Evolutionary conservation across 2,888 invertebrate species (phyloP), one percentile per base, ranked within the genome.

Genomic region (Pterostichus niger): DNA sequence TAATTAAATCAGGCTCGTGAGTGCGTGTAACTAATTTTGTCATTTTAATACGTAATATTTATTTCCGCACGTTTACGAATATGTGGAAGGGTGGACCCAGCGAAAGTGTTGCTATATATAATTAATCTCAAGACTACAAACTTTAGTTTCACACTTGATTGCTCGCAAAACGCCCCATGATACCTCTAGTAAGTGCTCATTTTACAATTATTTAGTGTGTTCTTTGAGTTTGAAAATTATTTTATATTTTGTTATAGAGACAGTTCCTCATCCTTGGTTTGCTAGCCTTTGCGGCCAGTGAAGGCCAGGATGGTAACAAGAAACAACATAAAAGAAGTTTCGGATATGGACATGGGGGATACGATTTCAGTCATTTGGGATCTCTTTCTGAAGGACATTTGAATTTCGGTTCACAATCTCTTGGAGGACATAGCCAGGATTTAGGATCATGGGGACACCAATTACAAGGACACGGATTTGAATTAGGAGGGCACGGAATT

Each of bases 101-200:
- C 52, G 82, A 75, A 73, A 75, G 82, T 59, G 11, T 59, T 35
- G 13, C 56, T 82, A 82, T 82, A 82, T 59, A 75, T 75, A 82
- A 61, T 75, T 82, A 24, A 75, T 31, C 59, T 56, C 46, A 61
- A 46, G 31, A 31, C 59, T 64, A 35, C 52, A 31, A 13, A 56
- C 54, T 24, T 75, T 59, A 82, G 82, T 82, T 40, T 73, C 31
- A 59, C 75, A 61, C 44, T 75, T 49, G 46, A 49, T 75, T 73
- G 75, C 82, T 46, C 40, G 46, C 54, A n/a, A 46, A 59, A 31
- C 24, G 17, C 52, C 75, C 82, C 71, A 82, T 82, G 82, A 33
- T 61, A 82, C 9, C 15, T 75, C 54, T 75, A 75, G 82, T 82
- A 75, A 82, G 82, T 82, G 59, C 24, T 24, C n/a, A 49, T 40